phyloP scores from a whole-genome alignment of 2,113 vertebrate genomes.

The Alligator sinensis region DNA sequence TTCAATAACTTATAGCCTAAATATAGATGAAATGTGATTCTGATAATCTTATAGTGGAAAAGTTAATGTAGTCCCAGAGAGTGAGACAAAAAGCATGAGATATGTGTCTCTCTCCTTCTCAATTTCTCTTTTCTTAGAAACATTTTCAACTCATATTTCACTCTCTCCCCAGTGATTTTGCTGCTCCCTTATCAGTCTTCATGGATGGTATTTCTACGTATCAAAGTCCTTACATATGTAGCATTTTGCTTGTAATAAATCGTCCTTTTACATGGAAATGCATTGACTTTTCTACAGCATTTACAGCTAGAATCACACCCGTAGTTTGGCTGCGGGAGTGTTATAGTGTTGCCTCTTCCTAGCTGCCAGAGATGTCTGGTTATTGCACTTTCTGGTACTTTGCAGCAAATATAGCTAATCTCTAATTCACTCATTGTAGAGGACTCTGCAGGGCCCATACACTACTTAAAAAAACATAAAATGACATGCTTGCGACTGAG shows the following conservation, averaged over 20 bases:
- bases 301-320: neutral
- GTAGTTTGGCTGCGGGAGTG: rapidly evolving
- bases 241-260: neutral
- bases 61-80: neutral
- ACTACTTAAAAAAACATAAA: slow-evolving; percentile 48
- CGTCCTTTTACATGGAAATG: neutral
- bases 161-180: neutral
- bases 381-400: neutral
- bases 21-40: neutral
- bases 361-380: neutral
- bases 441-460: slow-evolving; percentile 5
- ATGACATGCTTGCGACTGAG: slow-evolving; percentile 13
- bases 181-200: neutral
- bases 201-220: neutral
- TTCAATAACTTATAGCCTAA: neutral
- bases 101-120: neutral
- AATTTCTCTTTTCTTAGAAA: neutral
- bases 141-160: neutral
- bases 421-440: neutral
- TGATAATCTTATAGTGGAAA: neutral
- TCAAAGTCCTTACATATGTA: neutral
- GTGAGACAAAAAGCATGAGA: neutral
- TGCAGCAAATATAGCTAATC: slow-evolving; percentile 55
- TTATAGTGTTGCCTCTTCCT: neutral
- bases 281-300: neutral